A percentile compares a stretch with the other conserved stretches of the same genome.
phyloP scores from a whole-genome alignment of 2,888 invertebrate species.

The Lasius platythorax region DNA sequence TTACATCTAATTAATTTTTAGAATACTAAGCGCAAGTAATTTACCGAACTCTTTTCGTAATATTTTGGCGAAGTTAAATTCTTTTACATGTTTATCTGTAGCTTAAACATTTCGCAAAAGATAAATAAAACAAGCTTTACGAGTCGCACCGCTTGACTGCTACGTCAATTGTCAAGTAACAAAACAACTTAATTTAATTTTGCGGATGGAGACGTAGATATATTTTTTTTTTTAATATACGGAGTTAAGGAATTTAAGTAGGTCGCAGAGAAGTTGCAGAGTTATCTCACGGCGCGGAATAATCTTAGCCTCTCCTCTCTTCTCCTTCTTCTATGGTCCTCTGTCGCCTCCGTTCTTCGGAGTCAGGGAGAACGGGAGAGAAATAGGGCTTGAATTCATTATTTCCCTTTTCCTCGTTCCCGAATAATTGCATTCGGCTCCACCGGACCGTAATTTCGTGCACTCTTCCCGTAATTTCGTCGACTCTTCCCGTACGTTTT shows the following conservation, averaged over 20 bases:
- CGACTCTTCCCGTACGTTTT: constrained; percentile 40
- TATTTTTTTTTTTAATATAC: constrained; percentile 41
- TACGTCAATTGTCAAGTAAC: background rate
- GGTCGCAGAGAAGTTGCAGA: constrained; percentile 72
- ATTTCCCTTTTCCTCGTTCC: constrained; percentile 73
- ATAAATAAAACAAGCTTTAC: background rate
- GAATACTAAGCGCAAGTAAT: background rate
- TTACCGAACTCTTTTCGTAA: background rate
- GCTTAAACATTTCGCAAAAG: background rate
- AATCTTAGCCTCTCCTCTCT: constrained; percentile 52
- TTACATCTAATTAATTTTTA: background rate
- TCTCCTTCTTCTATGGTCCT: background rate
- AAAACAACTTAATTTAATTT: constrained; percentile 2
- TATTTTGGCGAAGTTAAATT: background rate
- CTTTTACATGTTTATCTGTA: background rate
- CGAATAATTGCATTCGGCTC: constrained; percentile 70
- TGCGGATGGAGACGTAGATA: background rate
- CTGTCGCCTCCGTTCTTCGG: constrained; percentile 8
- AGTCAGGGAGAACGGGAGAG: constrained; percentile 52
- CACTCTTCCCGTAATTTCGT: background rate
- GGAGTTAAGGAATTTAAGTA: constrained; percentile 69
- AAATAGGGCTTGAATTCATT: constrained; percentile 77
- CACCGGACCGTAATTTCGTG: constrained; percentile 67
- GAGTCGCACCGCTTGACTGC: background rate
- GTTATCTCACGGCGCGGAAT: constrained; percentile 60